Conservation (phyloP, 2,113 vertebrate genomes). For the Carassius gibelio region DNA sequence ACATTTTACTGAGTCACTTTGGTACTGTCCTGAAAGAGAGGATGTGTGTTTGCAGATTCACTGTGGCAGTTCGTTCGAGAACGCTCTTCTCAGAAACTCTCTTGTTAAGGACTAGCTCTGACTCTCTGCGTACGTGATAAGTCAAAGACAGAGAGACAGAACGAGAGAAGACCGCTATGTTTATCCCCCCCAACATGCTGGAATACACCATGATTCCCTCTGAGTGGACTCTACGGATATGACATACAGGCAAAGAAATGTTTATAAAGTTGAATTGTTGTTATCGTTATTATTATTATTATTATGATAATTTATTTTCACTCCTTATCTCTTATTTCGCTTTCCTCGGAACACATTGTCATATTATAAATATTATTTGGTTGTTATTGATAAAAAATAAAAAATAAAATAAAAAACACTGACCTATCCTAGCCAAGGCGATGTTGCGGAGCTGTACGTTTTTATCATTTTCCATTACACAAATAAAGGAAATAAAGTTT, state of each 20-base stretch:
- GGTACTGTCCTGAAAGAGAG: slow-evolving; percentile 75
- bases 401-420: slow-evolving; percentile 63
- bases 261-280: slow-evolving; percentile 82
- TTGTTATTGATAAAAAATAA: slow-evolving; percentile 67
- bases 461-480: slow-evolving; percentile 80
- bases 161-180: slow-evolving; percentile 51
- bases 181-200: slow-evolving; percentile 74
- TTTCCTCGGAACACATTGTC: slow-evolving; percentile 77
- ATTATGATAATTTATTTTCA: slow-evolving; percentile 85
- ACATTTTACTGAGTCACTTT: slow-evolving; percentile 80
- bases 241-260: slow-evolving; percentile 74
- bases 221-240: slow-evolving; percentile 74
- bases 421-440: slow-evolving; percentile 76
- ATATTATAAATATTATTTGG: slow-evolving; percentile 76
- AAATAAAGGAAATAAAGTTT: slow-evolving; percentile 81
- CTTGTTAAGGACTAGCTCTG: slow-evolving; percentile 2
- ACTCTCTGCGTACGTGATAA: slow-evolving; percentile 28
- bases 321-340: slow-evolving; percentile 68
- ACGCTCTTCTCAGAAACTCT: background rate
- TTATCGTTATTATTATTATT: slow-evolving; percentile 80
- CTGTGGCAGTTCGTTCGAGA: slow-evolving; percentile 54
- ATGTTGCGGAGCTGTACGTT: slow-evolving; percentile 76
- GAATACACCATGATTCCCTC: slow-evolving; percentile 77
- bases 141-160: slow-evolving; percentile 23
- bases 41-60: slow-evolving; percentile 67